Evolutionary conservation across 2,797 vertebrate genomes (phyloP), one percentile per base, ranked within the genome.

Genomic region (Bradypodion pumilum): DNA sequence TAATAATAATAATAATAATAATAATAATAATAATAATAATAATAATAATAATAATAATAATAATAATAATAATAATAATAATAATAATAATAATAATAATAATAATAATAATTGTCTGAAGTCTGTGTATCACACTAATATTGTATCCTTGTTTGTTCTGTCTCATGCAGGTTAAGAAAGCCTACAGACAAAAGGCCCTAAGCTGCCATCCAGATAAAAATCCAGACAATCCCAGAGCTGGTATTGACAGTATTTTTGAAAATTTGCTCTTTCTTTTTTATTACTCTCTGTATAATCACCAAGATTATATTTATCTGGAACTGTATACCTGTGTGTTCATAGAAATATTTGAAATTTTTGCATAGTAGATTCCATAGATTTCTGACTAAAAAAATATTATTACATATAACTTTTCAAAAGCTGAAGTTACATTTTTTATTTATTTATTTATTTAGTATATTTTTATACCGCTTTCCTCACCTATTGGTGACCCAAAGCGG

Each of bases 171-270:
- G 97, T 99, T 81, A 99, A 99, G 95, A 99, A 98, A 90, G 98
- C 98, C 0, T 99, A 98, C 93, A 95, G 99, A 84, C 97, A 98
- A 94, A 98, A 97, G 92, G 99, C 99, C 1, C 92, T 99, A 86
- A 97, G 95, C 4, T 99, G 99, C 92, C 99, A 99, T 93, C 99
- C 99, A 0, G 99, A 99, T 94, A 99, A 99, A 94, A 98, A 99
- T 91, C 99, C 98, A 0, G 98, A 99, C 92, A 97, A 99, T 89
- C 98, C 99, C 23, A 96, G 96, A 95, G 99, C 98, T 95, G 98
- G 98, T 99, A 82, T 95, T 95, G n/a, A 35, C 66, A 77, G 63
- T 40, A 27, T 12, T 29, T 2, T 2, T 29, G 37, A 42, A 10
- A 80, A 46, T 52, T 32, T 37, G 19, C n/a, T 8, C 29, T 27